Evolutionary conservation across 2,888 invertebrate species (phyloP).

Genomic region (Microctonus aethiopoides): DNA sequence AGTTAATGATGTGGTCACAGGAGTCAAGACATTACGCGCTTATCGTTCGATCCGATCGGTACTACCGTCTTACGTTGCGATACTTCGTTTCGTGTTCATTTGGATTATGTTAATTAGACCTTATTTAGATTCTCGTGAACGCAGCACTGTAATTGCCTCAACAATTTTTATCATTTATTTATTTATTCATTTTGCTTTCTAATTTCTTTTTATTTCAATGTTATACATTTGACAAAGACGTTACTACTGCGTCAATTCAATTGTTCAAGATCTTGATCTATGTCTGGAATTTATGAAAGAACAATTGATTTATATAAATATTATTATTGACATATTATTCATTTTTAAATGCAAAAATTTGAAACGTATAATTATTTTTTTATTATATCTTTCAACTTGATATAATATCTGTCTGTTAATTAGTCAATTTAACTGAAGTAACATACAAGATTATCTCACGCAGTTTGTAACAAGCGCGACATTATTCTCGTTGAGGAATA

Average conservation of each 20-base stretch:
- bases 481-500: constrained; percentile 15
- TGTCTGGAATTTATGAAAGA: not conserved
- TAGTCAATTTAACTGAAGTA: constrained; percentile 15
- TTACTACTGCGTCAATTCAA: constrained; percentile 35
- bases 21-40: constrained; percentile 51
- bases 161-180: constrained; percentile 29
- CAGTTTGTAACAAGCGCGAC: constrained; percentile 8
- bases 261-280: no score
- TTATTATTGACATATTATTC: no score
- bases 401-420: constrained; percentile 26
- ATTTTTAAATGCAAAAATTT: not conserved
- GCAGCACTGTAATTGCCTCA: constrained; percentile 42
- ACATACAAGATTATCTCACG: constrained; percentile 30
- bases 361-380: no score
- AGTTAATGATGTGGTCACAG: constrained; percentile 52
- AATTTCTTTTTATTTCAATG: constrained; percentile 18
- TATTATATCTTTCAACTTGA: no score
- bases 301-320: not conserved
- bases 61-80: constrained; percentile 46
- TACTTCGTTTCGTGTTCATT: constrained; percentile 44
- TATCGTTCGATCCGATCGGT: constrained; percentile 50
- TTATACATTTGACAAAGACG: constrained; percentile 45
- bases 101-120: constrained; percentile 51
- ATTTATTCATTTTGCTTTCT: not conserved
- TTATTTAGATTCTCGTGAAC: constrained; percentile 47